A percentile compares a stretch with the other conserved stretches of the same genome.
phyloP scores from a whole-genome alignment of 2,888 invertebrate genomes.

The Hydriomena furcata region DNA sequence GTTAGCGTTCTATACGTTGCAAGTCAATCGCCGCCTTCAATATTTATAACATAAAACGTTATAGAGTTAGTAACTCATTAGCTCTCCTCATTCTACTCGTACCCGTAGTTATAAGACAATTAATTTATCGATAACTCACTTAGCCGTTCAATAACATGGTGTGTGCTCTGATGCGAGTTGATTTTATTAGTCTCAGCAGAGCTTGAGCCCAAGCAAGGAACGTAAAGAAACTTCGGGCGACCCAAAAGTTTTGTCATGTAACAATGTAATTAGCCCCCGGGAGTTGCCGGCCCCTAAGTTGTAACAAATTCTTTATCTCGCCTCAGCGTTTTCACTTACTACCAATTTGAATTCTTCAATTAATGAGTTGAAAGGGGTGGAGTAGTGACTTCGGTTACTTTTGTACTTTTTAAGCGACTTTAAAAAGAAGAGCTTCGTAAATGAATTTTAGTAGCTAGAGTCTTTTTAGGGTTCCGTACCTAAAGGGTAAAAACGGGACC shows the following conservation, averaged over 20 bases:
- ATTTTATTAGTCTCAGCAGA: constrained; percentile 68
- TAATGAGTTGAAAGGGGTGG: constrained; percentile 46
- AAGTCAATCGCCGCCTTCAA: too few species aligned
- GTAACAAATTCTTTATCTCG: constrained; percentile 75
- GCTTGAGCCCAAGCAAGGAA: constrained; percentile 62
- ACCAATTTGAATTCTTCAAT: constrained; percentile 59
- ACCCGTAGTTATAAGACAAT: constrained; percentile 26
- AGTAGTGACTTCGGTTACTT: constrained; percentile 29
- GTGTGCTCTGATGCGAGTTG: constrained; percentile 64
- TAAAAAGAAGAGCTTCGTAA: constrained; percentile 13
- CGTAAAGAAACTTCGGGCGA: constrained; percentile 72
- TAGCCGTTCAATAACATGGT: constrained; percentile 53
- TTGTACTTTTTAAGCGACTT: constrained; percentile 24
- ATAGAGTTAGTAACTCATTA: too few species aligned
- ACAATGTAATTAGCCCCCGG: constrained; percentile 79
- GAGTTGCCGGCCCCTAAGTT: constrained; percentile 64
- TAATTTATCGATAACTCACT: constrained; percentile 41
- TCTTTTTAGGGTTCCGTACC: too few species aligned
- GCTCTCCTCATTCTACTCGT: neutral
- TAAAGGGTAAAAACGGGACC: too few species aligned
- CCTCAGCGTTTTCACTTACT: constrained; percentile 65
- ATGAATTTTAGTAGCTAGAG: constrained; percentile 17
- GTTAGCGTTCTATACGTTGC: too few species aligned
- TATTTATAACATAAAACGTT: too few species aligned
- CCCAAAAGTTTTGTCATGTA: constrained; percentile 79